Percentiles rank a stretch among this genome's conserved stretches.
phyloP scores from a whole-genome alignment of 2,113 vertebrate genomes.

The Galeopterus variegatus region DNA sequence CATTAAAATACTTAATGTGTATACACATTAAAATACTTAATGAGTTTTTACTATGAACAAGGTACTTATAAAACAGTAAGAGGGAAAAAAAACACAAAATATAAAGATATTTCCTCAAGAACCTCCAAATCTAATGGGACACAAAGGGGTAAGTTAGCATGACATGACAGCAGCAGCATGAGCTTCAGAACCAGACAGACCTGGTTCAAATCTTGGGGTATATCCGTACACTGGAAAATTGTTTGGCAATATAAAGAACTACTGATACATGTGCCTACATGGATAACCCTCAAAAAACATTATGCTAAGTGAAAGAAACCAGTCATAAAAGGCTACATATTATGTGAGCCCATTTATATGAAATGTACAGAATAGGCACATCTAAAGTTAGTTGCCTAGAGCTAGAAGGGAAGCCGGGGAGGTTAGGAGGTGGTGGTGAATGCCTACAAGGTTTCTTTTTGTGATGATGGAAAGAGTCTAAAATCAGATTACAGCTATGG shows the following conservation, averaged over 20 bases:
- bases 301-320: background rate
- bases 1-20: background rate
- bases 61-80: background rate
- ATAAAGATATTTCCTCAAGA: background rate
- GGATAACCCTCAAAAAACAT: background rate
- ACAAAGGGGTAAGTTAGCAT: background rate
- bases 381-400: background rate
- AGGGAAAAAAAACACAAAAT: background rate
- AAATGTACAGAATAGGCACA: background rate
- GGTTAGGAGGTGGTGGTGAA: background rate
- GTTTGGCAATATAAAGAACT: background rate
- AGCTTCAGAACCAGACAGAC: background rate
- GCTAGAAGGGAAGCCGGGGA: background rate
- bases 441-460: background rate
- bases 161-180: background rate
- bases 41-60: background rate
- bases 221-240: background rate
- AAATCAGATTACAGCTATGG: constrained; percentile 1
- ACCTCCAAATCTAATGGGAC: background rate
- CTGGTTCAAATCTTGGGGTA: background rate
- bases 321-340: background rate
- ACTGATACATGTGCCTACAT: background rate
- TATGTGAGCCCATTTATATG: background rate
- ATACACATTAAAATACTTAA: background rate
- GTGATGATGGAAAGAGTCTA: constrained; percentile 20